Evolutionary conservation across 2,888 invertebrate genomes (phyloP).

Genomic region (Nudaria mundana): DNA sequence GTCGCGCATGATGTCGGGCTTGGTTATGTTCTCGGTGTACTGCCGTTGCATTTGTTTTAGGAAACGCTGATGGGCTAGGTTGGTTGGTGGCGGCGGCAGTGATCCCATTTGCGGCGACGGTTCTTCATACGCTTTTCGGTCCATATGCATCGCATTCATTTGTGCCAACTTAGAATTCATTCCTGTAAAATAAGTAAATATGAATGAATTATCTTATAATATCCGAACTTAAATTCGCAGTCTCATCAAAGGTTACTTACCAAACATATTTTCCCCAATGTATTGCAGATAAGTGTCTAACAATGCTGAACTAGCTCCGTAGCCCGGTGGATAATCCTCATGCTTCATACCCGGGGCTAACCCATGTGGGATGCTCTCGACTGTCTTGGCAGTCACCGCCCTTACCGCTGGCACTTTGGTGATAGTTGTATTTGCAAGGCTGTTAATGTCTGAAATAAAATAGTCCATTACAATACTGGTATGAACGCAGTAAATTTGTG

Average conservation of each 20-base stretch:
- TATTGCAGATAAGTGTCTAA: slow-evolving; percentile 94
- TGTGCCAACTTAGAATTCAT: slow-evolving; percentile 90
- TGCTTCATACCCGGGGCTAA: slow-evolving; percentile 83
- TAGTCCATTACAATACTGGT: background rate
- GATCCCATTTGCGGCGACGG: slow-evolving; percentile 79
- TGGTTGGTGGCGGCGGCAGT: slow-evolving; percentile 78
- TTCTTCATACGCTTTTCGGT: slow-evolving; percentile 78
- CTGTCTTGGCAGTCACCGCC: slow-evolving; percentile 84
- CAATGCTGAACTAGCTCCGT: slow-evolving; percentile 88
- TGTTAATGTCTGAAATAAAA: slow-evolving; percentile 65
- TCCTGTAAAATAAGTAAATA: slow-evolving; percentile 61
- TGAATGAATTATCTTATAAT: background rate
- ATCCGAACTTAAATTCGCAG: background rate
- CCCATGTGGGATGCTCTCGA: slow-evolving; percentile 83
- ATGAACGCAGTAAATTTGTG: background rate
- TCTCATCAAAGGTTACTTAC: slow-evolving; percentile 53
- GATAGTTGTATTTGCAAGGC: slow-evolving; percentile 83
- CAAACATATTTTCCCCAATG: slow-evolving; percentile 91
- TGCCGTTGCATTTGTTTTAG: slow-evolving; percentile 83
- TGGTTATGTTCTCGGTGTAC: slow-evolving; percentile 79
- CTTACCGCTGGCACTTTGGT: slow-evolving; percentile 84
- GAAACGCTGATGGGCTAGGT: slow-evolving; percentile 81
- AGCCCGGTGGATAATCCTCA: slow-evolving; percentile 85
- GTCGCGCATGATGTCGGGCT: slow-evolving; percentile 79
- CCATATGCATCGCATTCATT: slow-evolving; percentile 83